phyloP scores from a whole-genome alignment of 2,797 vertebrate species.

The Hylomyscus alleni region DNA sequence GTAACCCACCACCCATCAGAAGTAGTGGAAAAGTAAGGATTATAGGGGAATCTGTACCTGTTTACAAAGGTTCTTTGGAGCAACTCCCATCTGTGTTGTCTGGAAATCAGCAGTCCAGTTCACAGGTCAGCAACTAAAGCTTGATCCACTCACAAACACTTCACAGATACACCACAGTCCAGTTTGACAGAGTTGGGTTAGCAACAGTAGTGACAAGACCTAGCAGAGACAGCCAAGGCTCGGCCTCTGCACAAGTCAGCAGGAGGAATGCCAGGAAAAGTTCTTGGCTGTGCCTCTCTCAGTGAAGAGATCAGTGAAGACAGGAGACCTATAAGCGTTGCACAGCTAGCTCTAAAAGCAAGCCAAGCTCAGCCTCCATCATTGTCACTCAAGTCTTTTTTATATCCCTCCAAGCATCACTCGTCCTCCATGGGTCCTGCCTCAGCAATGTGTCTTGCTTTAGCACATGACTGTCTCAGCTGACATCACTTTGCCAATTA shows the following conservation, averaged over 20 bases:
- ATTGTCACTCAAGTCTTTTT: rapidly evolving
- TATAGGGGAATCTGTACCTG: neutral
- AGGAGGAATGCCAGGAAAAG: neutral
- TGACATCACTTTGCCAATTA: neutral
- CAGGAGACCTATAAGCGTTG: neutral
- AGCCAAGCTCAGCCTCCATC: neutral
- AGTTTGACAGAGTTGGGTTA: neutral
- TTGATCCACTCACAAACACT: neutral
- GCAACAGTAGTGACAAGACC: neutral
- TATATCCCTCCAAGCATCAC: neutral
- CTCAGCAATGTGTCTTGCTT: neutral
- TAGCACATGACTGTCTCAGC: neutral
- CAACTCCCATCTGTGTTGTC: neutral
- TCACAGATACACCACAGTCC: neutral
- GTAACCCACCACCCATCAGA: neutral
- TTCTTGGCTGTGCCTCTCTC: neutral
- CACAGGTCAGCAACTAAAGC: neutral
- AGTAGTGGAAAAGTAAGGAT: neutral
- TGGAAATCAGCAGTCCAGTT: neutral
- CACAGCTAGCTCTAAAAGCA: neutral
- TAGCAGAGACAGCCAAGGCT: neutral
- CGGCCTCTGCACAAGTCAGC: neutral
- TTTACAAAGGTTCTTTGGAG: neutral
- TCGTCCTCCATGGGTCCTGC: neutral
- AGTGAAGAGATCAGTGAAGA: neutral